Conservation (phyloP, 2,888 invertebrate genomes). For the Ptilodon capucinus region DNA sequence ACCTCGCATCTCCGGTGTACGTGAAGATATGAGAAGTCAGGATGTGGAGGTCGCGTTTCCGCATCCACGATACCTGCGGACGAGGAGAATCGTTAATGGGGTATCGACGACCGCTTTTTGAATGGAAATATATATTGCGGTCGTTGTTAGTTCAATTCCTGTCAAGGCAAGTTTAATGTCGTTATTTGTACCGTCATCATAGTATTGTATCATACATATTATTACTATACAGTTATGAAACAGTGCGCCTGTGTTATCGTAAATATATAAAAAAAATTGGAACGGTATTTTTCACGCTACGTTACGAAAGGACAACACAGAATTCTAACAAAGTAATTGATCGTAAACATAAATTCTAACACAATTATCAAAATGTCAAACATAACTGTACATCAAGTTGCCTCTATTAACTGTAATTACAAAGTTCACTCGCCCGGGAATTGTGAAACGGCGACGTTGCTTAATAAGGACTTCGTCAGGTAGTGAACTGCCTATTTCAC, state of each 20-base stretch:
- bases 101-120: no score
- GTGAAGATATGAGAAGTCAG: constrained; percentile 91
- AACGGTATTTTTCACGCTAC: no score
- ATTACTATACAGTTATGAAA: no score
- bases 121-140: no score
- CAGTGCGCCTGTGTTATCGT: no score
- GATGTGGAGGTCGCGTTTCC: constrained; percentile 92
- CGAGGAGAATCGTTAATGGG: neutral
- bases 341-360: constrained; percentile 20
- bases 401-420: constrained; percentile 19
- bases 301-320: no score
- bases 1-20: constrained; percentile 93
- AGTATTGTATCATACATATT: no score
- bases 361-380: constrained; percentile 27
- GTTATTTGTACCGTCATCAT: no score
- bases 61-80: constrained; percentile 92
- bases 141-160: no score
- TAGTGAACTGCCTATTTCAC: neutral
- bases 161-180: no score
- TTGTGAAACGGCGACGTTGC: constrained; percentile 5
- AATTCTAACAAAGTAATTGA: no score
- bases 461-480: neutral
- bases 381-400: constrained; percentile 19
- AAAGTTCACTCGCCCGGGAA: constrained; percentile 22
- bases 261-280: no score